Base-by-base conservation (phyloP, 2,888 invertebrate genomes). In the Strigamia crassipes region DNA sequence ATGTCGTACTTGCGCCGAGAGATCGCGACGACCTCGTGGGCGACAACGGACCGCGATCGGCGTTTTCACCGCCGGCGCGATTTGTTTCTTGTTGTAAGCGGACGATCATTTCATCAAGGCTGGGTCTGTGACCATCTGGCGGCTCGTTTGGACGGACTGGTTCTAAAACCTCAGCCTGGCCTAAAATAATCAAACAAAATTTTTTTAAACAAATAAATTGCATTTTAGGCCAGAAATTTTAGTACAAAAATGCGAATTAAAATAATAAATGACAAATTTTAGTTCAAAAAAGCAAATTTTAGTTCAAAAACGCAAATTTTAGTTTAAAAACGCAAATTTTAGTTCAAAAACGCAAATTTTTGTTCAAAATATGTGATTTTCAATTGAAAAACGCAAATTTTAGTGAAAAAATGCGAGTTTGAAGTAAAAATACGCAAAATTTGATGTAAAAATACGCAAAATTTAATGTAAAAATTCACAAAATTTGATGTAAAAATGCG, bases 41-140 rank as follows among this genome's bases (percentile, higher is more conserved):
- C 82, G 83, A 78, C 78, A 81, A 78, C 84, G 84, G 77, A 85
- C 82, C 82, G 8, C 79, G 79, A 12, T 78, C 79, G 0, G 38
- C 10, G 23, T 73, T 73, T 38, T 73, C 81, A 9, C 79, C 82
- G 41, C 77, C 79, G 6, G 34, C 38, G 13, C 80, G 51, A 13
- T 12, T 83, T 80, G 86, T 88, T 84, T 91, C 84, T 84, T 91
- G 90, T 27, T 92, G 93, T 84, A 94, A 88, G 18, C 92, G 92
- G 84, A 92, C 92, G 81, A 94, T 93, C 89, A 93, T 90, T 81
- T 91, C 90, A 87, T 94, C 93, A 79, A 94, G 91, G 84, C 92
- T 92, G 0, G 92, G 66, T n/a, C 82, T 21, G 27, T 80, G 73
- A 41, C 80, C 79, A 1, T 83, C 82, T 13, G 34, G 41, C 8